phyloP scores from a whole-genome alignment of 2,113 vertebrate genomes.

The Mormoops blainvillei region DNA sequence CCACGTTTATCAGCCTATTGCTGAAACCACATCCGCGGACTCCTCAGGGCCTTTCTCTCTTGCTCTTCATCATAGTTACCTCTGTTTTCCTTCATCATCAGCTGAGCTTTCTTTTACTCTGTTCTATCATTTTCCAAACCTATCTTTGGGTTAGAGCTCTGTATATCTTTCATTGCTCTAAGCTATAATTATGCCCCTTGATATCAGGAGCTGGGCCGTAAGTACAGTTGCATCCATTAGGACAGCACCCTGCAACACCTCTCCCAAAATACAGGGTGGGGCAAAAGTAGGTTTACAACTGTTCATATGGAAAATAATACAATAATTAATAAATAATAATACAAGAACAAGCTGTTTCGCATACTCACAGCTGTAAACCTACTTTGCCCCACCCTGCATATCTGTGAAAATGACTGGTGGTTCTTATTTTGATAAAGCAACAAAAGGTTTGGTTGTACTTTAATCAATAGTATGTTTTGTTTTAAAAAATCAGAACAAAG shows the following conservation, averaged over 20 bases:
- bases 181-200: neutral
- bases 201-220: neutral
- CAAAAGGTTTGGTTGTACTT: neutral
- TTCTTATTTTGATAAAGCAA: neutral
- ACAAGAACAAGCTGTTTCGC: neutral
- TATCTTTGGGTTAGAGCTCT: neutral
- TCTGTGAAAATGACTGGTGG: neutral
- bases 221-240: neutral
- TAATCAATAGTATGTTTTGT: neutral
- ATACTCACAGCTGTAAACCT: neutral
- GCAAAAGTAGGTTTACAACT: neutral
- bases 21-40: neutral
- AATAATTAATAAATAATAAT: neutral
- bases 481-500: neutral
- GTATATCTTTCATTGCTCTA: neutral
- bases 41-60: neutral
- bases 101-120: neutral
- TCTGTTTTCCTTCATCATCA: neutral
- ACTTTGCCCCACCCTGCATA: neutral
- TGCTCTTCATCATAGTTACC: neutral
- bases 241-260: neutral
- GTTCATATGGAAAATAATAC: neutral
- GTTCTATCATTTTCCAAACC: neutral
- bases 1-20: neutral
- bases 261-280: neutral